Conservation (phyloP, 2,113 vertebrate genomes). For the Charina bottae region DNA sequence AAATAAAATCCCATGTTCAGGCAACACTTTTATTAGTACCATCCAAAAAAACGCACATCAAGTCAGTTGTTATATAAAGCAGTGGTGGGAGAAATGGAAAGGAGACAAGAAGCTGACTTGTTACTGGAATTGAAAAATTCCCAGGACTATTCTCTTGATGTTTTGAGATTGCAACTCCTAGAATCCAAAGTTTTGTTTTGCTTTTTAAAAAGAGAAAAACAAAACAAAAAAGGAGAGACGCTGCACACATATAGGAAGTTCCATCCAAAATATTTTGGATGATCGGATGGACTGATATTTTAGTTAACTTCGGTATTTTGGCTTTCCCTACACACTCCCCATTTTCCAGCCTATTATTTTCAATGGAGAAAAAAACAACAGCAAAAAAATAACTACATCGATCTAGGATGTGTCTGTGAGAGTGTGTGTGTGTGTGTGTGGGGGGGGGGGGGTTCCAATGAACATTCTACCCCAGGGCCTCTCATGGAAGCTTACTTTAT, state of each 20-base stretch:
- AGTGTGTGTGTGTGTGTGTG: background rate
- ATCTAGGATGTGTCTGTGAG: background rate
- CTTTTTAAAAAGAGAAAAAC: background rate
- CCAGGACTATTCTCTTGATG: background rate
- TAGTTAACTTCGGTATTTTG: background rate
- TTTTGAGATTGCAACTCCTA: background rate
- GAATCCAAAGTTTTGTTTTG: background rate
- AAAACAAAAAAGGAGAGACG: background rate
- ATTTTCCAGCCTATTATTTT: background rate
- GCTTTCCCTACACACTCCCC: background rate
- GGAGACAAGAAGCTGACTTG: background rate
- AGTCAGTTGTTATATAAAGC: background rate
- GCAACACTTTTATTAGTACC: background rate
- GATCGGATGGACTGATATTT: background rate
- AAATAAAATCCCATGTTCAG: background rate
- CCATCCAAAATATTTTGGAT: background rate
- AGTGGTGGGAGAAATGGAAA: background rate
- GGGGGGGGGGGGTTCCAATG: background rate
- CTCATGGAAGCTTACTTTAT: background rate
- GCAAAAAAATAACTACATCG: background rate
- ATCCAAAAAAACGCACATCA: background rate
- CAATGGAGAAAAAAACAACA: background rate
- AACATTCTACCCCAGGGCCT: background rate
- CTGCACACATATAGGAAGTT: background rate
- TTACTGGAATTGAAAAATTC: background rate